phyloP scores from a whole-genome alignment of 2,888 invertebrate genomes.

The Nysson spinosus region DNA sequence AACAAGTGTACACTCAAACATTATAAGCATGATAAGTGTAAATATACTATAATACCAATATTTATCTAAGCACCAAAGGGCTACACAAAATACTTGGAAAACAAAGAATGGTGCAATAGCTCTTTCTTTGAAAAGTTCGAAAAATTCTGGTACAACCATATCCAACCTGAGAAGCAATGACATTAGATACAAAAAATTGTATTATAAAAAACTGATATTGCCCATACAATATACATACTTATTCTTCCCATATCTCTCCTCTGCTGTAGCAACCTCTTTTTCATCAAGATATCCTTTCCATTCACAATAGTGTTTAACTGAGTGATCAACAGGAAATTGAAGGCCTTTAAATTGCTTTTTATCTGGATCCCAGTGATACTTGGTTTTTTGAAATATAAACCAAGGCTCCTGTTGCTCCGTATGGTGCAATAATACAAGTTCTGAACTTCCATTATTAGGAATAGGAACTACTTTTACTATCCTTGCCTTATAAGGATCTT shows the following conservation, averaged over 20 bases:
- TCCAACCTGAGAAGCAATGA: conserved; percentile 79
- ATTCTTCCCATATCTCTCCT: conserved; percentile 93
- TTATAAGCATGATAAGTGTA: conserved; percentile 95
- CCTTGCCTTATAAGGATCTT: conserved; percentile 86
- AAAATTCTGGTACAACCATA: conserved; percentile 96
- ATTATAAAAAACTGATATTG: too few species aligned
- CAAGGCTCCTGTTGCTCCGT: conserved; percentile 83
- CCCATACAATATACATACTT: conserved; percentile 80
- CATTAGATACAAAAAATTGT: conserved; percentile 26
- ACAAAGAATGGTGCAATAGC: conserved; percentile 99
- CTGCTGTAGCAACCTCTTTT: conserved; percentile 85
- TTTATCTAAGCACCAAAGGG: conserved; percentile 98
- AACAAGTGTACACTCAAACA: conserved; percentile 98
- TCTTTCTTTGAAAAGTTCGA: conserved; percentile 96
- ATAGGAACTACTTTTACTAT: conserved; percentile 97
- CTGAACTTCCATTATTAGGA: conserved; percentile 97
- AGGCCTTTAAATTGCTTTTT: conserved; percentile 89
- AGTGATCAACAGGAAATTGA: conserved; percentile 89
- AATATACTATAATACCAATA: conserved; percentile 99
- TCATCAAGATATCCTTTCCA: conserved; percentile 95
- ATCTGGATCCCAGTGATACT: conserved; percentile 93
- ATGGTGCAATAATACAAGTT: conserved; percentile 89
- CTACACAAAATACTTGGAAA: conserved; percentile 99
- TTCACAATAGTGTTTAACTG: conserved; percentile 85
- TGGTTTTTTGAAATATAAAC: conserved; percentile 98